Base-by-base conservation (phyloP, 2,113 vertebrate species). In the Heterochromis multidens region DNA sequence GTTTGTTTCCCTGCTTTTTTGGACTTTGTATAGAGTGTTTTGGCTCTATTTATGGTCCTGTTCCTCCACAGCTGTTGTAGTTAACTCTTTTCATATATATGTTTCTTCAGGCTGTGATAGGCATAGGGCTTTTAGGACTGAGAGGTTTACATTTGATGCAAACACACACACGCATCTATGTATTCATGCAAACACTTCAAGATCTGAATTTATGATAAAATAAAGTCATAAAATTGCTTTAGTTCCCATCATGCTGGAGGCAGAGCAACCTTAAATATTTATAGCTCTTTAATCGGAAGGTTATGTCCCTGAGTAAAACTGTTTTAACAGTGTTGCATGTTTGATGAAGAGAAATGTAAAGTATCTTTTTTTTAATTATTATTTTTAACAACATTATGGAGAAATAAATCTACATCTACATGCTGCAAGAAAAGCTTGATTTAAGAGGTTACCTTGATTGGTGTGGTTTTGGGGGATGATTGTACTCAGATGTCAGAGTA, bases 31-130 rank as follows among this genome's bases (percentile, higher is more conserved):
- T 78, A 82, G 79, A 58, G 31, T 74, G 80, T 21, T 43, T 80
- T 83, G 67, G 76, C 79, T 88, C 80, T 85, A 80, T 90, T 93
- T 92, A 86, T 77, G 77, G 78, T 82, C 16, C 2, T 80, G 88
- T 91, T 93, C 86, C 92, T 92, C 80, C 87, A 29, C 95, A 94
- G 95, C 92, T 94, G 93, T 82, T 72, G 74, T 40, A 46, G 49
- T 78, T 43, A 74, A 79, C 40, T 59, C 23, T 43, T 82, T 85
- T 83, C 35, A 82, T 86, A 13, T 82, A 79, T 74, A 16, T 52
- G 19, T 83, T 91, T 93, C 88, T 70, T 81, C 79, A 80, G 29
- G 60, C 65, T 79, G 77, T 29, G 80, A 92, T 87, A 77, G 29
- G 14, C 25, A 49, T 6, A 8, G 25, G 19, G 37, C 54, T 49